phyloP scores from a whole-genome alignment of 2,888 invertebrate genomes.

The Plagodis pulveraria region DNA sequence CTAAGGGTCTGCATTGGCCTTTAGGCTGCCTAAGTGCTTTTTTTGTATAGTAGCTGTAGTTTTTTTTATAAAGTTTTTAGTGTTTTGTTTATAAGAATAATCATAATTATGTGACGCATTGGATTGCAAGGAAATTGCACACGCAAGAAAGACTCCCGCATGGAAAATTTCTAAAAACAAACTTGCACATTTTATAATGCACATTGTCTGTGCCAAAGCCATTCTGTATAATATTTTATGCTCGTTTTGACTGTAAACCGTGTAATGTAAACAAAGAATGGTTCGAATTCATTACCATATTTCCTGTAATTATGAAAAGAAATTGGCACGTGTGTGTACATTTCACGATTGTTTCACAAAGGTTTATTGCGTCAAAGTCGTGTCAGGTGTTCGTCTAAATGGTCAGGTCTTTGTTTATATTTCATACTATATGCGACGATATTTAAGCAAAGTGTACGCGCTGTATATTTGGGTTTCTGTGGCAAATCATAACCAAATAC shows the following conservation, averaged over 20 bases:
- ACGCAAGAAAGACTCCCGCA: conserved; percentile 31
- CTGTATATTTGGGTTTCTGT: too few relatives aligned
- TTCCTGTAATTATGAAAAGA: conserved; percentile 37
- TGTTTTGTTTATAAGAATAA: too few relatives aligned
- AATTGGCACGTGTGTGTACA: conserved; percentile 37
- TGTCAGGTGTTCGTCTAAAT: conserved; percentile 27
- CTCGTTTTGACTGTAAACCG: conserved; percentile 25
- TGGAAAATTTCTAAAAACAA: conserved; percentile 26
- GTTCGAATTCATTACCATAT: conserved; percentile 30
- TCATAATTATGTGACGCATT: conserved; percentile 1
- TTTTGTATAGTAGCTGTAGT: too few relatives aligned
- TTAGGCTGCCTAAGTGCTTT: too few relatives aligned
- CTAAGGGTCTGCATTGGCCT: too few relatives aligned
- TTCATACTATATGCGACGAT: too few relatives aligned
- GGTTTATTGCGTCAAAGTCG: conserved; percentile 27
- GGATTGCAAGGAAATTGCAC: conserved; percentile 12
- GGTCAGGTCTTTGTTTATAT: background rate
- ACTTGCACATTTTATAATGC: background rate
- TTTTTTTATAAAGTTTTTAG: too few relatives aligned
- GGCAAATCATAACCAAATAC: too few relatives aligned
- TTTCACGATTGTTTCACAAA: conserved; percentile 29
- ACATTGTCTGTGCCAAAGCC: conserved; percentile 16
- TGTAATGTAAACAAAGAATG: conserved; percentile 33
- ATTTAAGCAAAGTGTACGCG: too few relatives aligned
- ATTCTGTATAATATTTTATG: conserved; percentile 22